Evolutionary conservation across 2,113 vertebrate species (phyloP).

Genomic region (Tupaia tana): DNA sequence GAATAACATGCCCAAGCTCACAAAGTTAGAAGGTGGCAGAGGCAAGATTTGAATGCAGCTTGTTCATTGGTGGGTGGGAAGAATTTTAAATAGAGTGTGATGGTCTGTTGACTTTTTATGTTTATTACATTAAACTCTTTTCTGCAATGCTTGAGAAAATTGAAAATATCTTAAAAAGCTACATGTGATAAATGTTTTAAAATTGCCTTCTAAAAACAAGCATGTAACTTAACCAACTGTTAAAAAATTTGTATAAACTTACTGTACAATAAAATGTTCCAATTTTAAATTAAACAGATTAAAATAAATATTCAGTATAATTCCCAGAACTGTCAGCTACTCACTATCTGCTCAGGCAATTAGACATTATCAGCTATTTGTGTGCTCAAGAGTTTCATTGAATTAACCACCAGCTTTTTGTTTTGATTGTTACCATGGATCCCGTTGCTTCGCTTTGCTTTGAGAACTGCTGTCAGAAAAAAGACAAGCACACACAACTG

Average conservation of each 20-base stretch:
- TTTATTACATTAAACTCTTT: constrained; percentile 67
- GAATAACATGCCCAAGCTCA: constrained; percentile 1
- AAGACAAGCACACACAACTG: not conserved
- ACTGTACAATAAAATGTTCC: constrained; percentile 69
- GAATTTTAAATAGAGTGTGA: constrained; percentile 74
- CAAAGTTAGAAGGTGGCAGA: constrained; percentile 33
- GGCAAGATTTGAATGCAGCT: constrained; percentile 10
- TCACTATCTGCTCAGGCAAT: constrained; percentile 50
- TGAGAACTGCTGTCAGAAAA: constrained; percentile 50
- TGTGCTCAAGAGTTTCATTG: constrained; percentile 49
- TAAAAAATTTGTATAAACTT: constrained; percentile 71
- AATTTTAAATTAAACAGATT: constrained; percentile 73
- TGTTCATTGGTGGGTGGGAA: constrained; percentile 16
- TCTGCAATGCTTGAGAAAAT: constrained; percentile 65
- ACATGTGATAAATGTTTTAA: constrained; percentile 68
- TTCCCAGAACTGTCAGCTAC: constrained; percentile 70
- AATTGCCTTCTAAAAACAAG: constrained; percentile 68
- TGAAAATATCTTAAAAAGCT: constrained; percentile 70
- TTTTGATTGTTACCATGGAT: constrained; percentile 64
- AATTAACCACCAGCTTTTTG: constrained; percentile 23
- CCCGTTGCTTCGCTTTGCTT: not conserved
- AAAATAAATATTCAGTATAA: constrained; percentile 72
- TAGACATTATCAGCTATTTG: constrained; percentile 62
- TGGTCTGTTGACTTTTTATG: constrained; percentile 78
- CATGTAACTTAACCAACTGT: constrained; percentile 67